phyloP scores from a whole-genome alignment of 2,888 invertebrate genomes.

The Sinhomidia bicolor region DNA sequence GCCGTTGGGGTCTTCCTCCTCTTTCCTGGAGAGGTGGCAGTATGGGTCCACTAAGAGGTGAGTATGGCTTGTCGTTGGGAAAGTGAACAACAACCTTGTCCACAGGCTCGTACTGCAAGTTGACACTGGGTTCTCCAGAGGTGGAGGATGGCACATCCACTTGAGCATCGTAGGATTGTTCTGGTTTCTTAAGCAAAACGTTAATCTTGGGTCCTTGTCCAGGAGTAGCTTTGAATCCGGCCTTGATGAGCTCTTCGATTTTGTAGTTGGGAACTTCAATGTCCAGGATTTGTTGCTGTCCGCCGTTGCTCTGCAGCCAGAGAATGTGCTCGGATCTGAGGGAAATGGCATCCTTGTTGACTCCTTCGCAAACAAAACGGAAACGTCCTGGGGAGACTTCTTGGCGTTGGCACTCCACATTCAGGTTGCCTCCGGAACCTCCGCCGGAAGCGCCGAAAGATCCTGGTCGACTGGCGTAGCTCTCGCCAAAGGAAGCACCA shows the following conservation, averaged over 20 bases:
- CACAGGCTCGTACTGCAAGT: slow-evolving; percentile 76
- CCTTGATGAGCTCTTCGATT: slow-evolving; percentile 78
- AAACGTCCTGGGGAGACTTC: slow-evolving; percentile 71
- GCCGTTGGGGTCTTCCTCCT: slow-evolving; percentile 67
- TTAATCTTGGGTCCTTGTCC: slow-evolving; percentile 74
- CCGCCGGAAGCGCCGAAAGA: slow-evolving; percentile 64
- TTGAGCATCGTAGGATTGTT: slow-evolving; percentile 76
- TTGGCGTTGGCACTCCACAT: slow-evolving; percentile 73
- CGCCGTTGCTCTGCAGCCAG: slow-evolving; percentile 73
- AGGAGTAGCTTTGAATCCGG: slow-evolving; percentile 73
- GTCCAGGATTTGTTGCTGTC: slow-evolving; percentile 72
- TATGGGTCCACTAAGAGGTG: slow-evolving; percentile 74
- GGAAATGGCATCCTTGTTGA: slow-evolving; percentile 73
- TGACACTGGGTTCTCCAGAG: slow-evolving; percentile 71
- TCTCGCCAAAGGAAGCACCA: slow-evolving; percentile 46
- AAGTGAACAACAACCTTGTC: slow-evolving; percentile 71
- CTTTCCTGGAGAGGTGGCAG: slow-evolving; percentile 73
- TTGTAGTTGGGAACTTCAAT: slow-evolving; percentile 79
- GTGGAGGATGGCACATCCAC: slow-evolving; percentile 63
- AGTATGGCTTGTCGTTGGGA: slow-evolving; percentile 77
- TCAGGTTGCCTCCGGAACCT: slow-evolving; percentile 68
- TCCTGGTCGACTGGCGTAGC: slow-evolving; percentile 50
- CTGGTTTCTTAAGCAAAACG: slow-evolving; percentile 77
- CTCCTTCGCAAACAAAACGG: slow-evolving; percentile 73
- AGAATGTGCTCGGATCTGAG: slow-evolving; percentile 76